These are phyloP conservation scores for Clamator glandarius DNA, from an alignment of 2,797 vertebrate species.

Conservation along the genomic window DNA sequence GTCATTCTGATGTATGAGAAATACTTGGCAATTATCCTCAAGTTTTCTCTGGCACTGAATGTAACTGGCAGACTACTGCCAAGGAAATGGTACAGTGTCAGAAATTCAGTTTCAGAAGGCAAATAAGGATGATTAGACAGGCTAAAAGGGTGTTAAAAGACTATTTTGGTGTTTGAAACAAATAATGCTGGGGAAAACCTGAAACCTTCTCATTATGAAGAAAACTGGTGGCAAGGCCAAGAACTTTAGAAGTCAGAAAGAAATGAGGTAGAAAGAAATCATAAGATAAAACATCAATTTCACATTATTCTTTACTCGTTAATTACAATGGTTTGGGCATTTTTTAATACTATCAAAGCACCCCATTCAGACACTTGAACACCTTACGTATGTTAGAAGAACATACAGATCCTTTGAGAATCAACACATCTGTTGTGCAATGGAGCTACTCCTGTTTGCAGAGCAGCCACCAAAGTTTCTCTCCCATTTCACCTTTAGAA, in stretches of 20 bases:
- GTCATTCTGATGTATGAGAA: not conserved
- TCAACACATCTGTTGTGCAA: not conserved
- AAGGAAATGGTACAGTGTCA: not conserved
- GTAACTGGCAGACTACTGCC: not conserved
- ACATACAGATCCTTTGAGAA: not conserved
- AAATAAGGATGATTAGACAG: not conserved
- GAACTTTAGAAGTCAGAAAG: not conserved
- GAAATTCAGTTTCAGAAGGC: not conserved
- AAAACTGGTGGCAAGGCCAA: not conserved
- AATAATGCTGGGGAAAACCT: not conserved
- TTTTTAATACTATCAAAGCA: not conserved
- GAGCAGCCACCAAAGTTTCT: not conserved
- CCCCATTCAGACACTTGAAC: not conserved
- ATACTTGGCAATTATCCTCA: not conserved
- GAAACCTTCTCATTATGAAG: not conserved
- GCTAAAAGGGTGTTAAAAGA: not conserved
- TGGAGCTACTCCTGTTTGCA: not conserved
- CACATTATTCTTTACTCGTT: not conserved
- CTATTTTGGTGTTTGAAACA: not conserved
- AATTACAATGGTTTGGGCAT: not conserved
- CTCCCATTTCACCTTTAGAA: not conserved
- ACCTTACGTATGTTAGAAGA: not conserved
- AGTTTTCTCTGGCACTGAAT: not conserved
- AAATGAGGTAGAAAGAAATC: not conserved
- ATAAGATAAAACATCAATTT: not conserved